A percentile compares a stretch with the other conserved stretches of the same genome.
phyloP scores from a whole-genome alignment of 1,140 invertebrate genomes.

The Drosophila bifasciata region DNA sequence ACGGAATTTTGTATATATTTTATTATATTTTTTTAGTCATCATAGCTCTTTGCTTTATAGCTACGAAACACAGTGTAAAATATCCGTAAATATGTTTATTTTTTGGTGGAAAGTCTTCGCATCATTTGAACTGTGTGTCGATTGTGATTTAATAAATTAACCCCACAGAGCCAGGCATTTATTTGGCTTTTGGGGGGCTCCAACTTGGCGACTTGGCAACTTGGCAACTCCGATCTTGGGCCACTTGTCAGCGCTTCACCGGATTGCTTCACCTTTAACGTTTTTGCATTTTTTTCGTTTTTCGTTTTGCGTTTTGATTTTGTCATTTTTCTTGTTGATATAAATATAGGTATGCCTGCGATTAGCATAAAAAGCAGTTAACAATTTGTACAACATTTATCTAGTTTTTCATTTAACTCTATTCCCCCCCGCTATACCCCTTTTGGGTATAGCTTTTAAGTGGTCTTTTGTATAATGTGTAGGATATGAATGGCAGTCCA shows the following conservation, averaged over 20 bases:
- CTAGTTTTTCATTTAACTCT: constrained; percentile 71
- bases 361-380: constrained; percentile 83
- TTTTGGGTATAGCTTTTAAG: constrained; percentile 70
- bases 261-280: constrained; percentile 53
- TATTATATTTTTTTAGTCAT: too few species aligned
- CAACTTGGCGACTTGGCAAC: background rate
- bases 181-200: constrained; percentile 1
- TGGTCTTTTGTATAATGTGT: constrained; percentile 71
- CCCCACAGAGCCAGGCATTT: constrained; percentile 13
- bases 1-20: too few species aligned
- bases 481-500: constrained; percentile 60
- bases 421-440: too few species aligned
- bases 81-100: constrained; percentile 24
- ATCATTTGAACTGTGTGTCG: constrained; percentile 33
- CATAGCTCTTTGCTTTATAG: background rate
- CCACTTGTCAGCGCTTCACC: constrained; percentile 51
- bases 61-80: background rate
- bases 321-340: constrained; percentile 69
- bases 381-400: constrained; percentile 83
- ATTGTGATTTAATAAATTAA: constrained; percentile 54
- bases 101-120: constrained; percentile 28
- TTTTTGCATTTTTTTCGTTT: too few species aligned
- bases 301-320: constrained; percentile 75
- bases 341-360: constrained; percentile 76
- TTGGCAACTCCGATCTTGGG: constrained; percentile 31